Conservation (phyloP, 2,113 vertebrate species). For the Lagopus muta region DNA sequence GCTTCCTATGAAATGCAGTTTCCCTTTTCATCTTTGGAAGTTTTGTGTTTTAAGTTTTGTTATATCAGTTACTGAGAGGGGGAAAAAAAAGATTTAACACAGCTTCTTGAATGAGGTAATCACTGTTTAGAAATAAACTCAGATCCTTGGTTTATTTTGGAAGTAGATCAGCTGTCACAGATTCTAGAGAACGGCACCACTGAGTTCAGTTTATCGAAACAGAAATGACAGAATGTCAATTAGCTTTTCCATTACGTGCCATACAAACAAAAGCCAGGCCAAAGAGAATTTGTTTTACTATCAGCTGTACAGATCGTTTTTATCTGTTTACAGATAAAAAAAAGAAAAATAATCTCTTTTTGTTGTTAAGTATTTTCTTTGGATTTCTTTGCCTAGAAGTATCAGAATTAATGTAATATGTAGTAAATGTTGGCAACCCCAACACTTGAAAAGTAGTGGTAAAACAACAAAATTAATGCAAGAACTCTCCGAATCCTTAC, state of each 20-base stretch:
- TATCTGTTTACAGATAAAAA: neutral
- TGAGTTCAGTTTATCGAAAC: constrained; percentile 48
- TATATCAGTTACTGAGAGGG: neutral
- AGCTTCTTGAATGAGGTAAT: constrained; percentile 30
- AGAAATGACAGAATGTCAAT: constrained; percentile 58
- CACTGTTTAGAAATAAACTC: constrained; percentile 59
- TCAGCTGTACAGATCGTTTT: neutral
- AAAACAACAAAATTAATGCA: neutral
- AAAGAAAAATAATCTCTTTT: neutral
- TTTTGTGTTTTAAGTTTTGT: neutral
- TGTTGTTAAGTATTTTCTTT: neutral
- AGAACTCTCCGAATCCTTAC: neutral
- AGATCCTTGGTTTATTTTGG: constrained; percentile 46
- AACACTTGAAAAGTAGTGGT: neutral
- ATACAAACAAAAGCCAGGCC: neutral
- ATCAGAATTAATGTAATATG: neutral
- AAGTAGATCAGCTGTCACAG: constrained; percentile 16
- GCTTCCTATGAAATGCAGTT: neutral
- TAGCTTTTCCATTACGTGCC: constrained; percentile 40
- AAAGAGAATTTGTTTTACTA: neutral
- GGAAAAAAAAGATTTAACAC: neutral
- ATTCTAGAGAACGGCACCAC: neutral
- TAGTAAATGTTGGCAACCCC: neutral
- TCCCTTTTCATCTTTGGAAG: neutral
- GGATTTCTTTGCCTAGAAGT: neutral